These are phyloP conservation scores for Megalops atlanticus DNA, from an alignment of 2,113 vertebrate species.

Conservation along the genomic window DNA sequence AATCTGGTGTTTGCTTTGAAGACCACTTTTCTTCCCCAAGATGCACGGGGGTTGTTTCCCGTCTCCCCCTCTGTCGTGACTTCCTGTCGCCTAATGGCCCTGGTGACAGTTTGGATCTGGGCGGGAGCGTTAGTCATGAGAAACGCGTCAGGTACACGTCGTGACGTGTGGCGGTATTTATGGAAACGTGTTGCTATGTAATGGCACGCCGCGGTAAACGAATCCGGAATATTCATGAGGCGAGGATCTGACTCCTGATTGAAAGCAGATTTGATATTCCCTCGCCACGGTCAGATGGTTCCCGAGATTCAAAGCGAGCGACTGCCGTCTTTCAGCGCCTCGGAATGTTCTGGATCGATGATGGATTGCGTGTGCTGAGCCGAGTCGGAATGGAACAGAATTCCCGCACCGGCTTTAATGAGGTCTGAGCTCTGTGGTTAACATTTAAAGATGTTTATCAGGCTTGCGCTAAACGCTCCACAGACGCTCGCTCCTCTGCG, in stretches of 20 bases:
- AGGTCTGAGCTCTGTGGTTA: constrained; percentile 2
- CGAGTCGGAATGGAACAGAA: too few species aligned
- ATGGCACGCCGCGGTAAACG: neutral
- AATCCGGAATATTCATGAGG: neutral
- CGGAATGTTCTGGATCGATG: neutral
- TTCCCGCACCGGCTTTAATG: constrained; percentile 3
- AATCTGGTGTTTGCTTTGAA: neutral
- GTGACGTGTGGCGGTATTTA: constrained; percentile 25
- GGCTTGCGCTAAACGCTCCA: too few species aligned
- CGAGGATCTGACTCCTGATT: neutral
- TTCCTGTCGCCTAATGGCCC: neutral
- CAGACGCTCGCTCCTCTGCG: too few species aligned
- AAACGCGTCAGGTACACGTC: constrained; percentile 36
- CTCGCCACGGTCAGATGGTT: neutral
- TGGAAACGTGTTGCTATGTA: constrained; percentile 22
- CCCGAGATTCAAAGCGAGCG: too few species aligned
- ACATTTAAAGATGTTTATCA: constrained; percentile 19
- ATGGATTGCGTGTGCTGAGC: neutral
- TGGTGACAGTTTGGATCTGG: constrained; percentile 34
- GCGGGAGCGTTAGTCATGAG: constrained; percentile 42
- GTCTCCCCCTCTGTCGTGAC: neutral
- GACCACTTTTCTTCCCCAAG: neutral
- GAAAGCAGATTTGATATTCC: neutral
- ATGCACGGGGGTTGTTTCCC: neutral
- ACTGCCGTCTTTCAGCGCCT: too few species aligned